phyloP scores from a whole-genome alignment of 2,797 vertebrate species.

The Chloroceryle inda region DNA sequence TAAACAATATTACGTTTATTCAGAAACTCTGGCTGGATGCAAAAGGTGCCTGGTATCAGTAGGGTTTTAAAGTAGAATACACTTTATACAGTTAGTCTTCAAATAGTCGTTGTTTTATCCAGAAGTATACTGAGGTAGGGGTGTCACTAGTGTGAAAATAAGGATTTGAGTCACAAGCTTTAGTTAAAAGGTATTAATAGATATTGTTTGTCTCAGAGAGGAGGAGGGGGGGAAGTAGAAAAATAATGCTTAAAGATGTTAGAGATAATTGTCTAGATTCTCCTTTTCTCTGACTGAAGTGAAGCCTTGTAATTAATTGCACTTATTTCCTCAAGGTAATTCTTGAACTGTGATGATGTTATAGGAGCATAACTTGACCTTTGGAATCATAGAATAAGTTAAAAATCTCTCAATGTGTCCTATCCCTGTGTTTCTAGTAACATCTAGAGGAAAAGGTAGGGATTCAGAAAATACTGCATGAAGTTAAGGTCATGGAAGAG shows the following conservation, averaged over 20 bases:
- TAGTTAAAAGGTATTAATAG: not conserved
- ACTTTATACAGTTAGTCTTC: not conserved
- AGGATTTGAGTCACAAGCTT: not conserved
- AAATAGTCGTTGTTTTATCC: not conserved
- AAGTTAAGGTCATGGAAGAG: not conserved
- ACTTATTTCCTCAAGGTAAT: not conserved
- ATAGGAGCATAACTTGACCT: not conserved
- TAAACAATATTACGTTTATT: not conserved
- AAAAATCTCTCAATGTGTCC: not conserved
- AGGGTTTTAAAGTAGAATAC: not conserved
- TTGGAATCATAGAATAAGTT: not conserved
- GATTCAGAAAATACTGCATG: not conserved
- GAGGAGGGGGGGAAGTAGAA: accelerated
- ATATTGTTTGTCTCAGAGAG: not conserved
- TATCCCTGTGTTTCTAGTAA: not conserved
- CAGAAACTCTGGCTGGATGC: not conserved
- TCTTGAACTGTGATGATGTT: not conserved
- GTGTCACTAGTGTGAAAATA: not conserved
- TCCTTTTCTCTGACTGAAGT: not conserved
- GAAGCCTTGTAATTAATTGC: not conserved
- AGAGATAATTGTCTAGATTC: not conserved
- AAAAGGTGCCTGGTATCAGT: not conserved
- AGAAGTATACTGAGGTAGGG: not conserved
- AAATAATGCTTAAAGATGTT: not conserved
- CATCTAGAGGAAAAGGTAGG: not conserved